Percentiles rank a stretch among this genome's conserved stretches.
These are phyloP conservation scores for Myrmophylax atrothorax DNA, from an alignment of 2,113 vertebrate genomes.

Conservation along the genomic window DNA sequence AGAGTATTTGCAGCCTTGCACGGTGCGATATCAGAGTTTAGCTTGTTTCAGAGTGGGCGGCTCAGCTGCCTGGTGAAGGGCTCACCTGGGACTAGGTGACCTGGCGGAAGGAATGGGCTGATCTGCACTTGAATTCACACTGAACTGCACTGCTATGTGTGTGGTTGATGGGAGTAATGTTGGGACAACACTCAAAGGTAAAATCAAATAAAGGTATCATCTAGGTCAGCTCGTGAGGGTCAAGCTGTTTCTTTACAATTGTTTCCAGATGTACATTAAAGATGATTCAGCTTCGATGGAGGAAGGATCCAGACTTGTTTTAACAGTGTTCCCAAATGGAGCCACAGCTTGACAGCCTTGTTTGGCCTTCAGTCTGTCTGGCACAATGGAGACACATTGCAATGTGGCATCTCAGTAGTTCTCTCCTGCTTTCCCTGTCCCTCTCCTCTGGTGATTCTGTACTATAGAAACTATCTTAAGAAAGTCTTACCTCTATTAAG, in stretches of 20 bases:
- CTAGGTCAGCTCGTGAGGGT: background rate
- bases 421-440: background rate
- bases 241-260: slow-evolving; percentile 7
- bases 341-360: background rate
- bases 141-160: background rate
- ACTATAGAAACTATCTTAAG: background rate
- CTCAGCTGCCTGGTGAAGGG: background rate
- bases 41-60: background rate
- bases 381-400: background rate
- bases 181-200: background rate
- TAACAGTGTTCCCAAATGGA: background rate
- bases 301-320: background rate
- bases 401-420: background rate
- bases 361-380: background rate
- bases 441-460: background rate
- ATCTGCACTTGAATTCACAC: background rate
- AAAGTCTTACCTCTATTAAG: background rate
- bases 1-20: background rate
- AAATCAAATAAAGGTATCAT: slow-evolving; percentile 13
- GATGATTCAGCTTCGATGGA: background rate
- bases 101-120: background rate
- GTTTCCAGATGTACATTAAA: background rate
- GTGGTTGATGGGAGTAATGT: background rate
- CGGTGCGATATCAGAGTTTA: background rate
- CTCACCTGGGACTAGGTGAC: background rate